Evolutionary conservation across 1,140 invertebrate species (phyloP).

Genomic region (Oscheius sp.): DNA sequence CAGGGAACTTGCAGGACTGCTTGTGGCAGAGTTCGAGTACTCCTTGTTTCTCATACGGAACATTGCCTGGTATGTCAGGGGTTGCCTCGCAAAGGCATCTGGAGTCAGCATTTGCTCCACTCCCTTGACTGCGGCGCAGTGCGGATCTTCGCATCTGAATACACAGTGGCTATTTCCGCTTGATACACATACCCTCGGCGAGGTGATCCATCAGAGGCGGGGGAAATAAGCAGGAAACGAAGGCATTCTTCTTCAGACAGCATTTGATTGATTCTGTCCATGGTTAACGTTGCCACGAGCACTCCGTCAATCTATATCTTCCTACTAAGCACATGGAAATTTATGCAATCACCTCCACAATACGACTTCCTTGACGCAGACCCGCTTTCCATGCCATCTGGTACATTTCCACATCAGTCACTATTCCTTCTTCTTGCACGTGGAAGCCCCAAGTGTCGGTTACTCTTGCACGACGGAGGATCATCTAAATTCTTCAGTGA

Average conservation of each 20-base stretch:
- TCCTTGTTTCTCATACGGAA: slow-evolving; percentile 51
- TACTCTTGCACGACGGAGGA: slow-evolving; percentile 75
- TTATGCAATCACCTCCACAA: slow-evolving; percentile 73
- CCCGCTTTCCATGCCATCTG: slow-evolving; percentile 85
- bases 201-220: slow-evolving; percentile 71
- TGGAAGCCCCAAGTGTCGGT: slow-evolving; percentile 88
- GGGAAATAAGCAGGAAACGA: slow-evolving; percentile 78
- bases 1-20: slow-evolving; percentile 47
- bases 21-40: slow-evolving; percentile 46
- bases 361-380: slow-evolving; percentile 78
- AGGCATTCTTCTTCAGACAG: slow-evolving; percentile 83
- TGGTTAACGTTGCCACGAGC: slow-evolving; percentile 80
- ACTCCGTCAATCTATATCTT: slow-evolving; percentile 75
- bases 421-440: slow-evolving; percentile 88
- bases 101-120: slow-evolving; percentile 55
- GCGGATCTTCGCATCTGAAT: slow-evolving; percentile 55
- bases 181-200: slow-evolving; percentile 1
- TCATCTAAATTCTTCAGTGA: slow-evolving; percentile 66
- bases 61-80: slow-evolving; percentile 54
- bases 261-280: slow-evolving; percentile 89
- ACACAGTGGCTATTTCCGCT: not conserved
- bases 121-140: slow-evolving; percentile 56
- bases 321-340: not conserved
- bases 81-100: slow-evolving; percentile 55
- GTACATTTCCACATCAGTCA: slow-evolving; percentile 84